phyloP scores from a whole-genome alignment of 92 coral and sea anemone species.

The Bergia puertoricense region DNA sequence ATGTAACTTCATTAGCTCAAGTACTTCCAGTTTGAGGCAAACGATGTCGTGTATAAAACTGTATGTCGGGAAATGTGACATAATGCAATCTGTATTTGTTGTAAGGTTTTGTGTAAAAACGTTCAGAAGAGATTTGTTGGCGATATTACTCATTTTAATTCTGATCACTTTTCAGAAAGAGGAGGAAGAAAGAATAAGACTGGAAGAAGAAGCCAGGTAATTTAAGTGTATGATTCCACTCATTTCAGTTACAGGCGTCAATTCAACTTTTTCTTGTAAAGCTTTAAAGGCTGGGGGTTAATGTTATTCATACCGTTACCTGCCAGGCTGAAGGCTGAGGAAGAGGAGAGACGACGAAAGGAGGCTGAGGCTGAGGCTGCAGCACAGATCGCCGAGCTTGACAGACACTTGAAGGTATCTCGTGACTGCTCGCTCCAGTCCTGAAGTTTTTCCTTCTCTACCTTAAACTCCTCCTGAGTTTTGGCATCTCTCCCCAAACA shows the following conservation, averaged over 20 bases:
- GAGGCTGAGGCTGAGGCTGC: slow-evolving; percentile 97
- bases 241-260: neutral
- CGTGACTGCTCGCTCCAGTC: neutral
- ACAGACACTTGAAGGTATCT: slow-evolving; percentile 91
- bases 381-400: slow-evolving; percentile 87
- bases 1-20: neutral
- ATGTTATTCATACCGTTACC: neutral
- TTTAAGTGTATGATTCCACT: neutral
- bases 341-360: slow-evolving; percentile 82
- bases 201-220: slow-evolving; percentile 93
- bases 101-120: too few relatives aligned
- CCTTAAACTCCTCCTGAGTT: neutral
- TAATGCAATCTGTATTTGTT: too few relatives aligned
- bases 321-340: slow-evolving; percentile 82
- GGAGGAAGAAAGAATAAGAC: slow-evolving; percentile 76
- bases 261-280: neutral
- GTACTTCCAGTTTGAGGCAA: neutral
- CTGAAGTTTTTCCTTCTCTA: neutral
- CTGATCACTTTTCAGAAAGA: slow-evolving; percentile 51
- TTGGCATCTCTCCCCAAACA: neutral
- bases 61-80: neutral
- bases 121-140: neutral
- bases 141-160: neutral
- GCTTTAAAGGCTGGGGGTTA: neutral
- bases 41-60: neutral